Conservation (phyloP, 2,113 vertebrate species). For the Eulacestoma nigropectus region DNA sequence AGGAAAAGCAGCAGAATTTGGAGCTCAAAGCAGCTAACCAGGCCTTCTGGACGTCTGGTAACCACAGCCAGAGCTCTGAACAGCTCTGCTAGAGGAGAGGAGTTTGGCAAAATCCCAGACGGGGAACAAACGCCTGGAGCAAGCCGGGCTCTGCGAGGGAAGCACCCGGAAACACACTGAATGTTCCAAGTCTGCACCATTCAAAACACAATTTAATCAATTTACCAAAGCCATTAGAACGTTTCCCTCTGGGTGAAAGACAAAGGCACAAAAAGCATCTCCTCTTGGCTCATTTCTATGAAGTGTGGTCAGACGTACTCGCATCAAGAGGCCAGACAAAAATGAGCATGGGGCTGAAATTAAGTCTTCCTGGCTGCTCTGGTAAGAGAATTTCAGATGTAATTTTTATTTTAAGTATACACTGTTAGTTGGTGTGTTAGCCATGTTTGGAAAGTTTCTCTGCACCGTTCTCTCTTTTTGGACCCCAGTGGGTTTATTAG, state of each 20-base stretch:
- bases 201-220: conserved; percentile 50
- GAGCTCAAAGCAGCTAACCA: neutral
- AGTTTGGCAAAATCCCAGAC: neutral
- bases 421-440: neutral
- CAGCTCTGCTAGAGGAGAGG: neutral
- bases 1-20: neutral
- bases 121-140: neutral
- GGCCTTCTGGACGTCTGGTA: neutral
- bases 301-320: neutral
- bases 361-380: neutral
- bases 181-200: neutral
- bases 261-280: neutral
- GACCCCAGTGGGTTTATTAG: neutral
- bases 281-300: neutral
- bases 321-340: neutral
- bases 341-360: neutral
- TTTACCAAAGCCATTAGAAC: conserved; percentile 24
- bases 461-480: neutral
- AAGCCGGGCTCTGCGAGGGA: neutral
- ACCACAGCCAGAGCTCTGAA: neutral
- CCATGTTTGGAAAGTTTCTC: neutral
- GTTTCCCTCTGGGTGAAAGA: neutral
- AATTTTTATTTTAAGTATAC: neutral
- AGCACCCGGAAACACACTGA: neutral
- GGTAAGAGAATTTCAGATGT: neutral